Conservation (phyloP, 2,113 vertebrate genomes). For the Zingel zingel region DNA sequence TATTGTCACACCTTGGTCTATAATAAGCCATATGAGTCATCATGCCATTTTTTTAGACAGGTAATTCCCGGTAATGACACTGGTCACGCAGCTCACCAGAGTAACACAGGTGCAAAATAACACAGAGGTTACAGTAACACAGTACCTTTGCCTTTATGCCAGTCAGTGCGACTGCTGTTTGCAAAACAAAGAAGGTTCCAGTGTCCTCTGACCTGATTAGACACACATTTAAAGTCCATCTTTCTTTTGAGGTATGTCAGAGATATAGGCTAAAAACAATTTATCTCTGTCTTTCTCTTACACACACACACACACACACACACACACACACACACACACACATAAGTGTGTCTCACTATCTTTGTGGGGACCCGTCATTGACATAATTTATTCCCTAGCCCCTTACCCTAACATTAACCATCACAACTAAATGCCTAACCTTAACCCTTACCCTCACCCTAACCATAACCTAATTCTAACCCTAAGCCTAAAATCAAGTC, state of each 20-base stretch:
- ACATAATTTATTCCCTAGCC: too few relatives aligned
- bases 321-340: conserved; percentile 10
- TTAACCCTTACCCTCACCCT: too few relatives aligned
- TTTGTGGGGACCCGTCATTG: too few relatives aligned
- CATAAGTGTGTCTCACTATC: too few relatives aligned
- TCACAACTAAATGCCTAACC: too few relatives aligned
- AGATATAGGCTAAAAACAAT: conserved; percentile 17
- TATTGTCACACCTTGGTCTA: conserved; percentile 39
- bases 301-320: conserved; percentile 6
- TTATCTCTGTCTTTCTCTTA: neutral
- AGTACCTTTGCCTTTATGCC: conserved; percentile 15
- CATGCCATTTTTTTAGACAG: conserved; percentile 20
- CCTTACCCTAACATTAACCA: too few relatives aligned
- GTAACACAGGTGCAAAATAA: conserved; percentile 13
- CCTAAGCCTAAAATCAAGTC: too few relatives aligned
- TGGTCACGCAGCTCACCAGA: conserved; percentile 20
- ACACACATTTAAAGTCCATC: conserved; percentile 17
- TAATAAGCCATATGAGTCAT: conserved; percentile 55
- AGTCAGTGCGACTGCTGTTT: conserved; percentile 25
- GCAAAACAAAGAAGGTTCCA: neutral
- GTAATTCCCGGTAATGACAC: conserved; percentile 61
- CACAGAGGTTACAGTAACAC: conserved; percentile 30
- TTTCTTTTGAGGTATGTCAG: conserved; percentile 8
- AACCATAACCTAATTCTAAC: too few relatives aligned
- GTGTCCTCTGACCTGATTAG: conserved; percentile 10